Base-by-base conservation (phyloP, 2,888 invertebrate genomes). In the Tinea pellionella region DNA sequence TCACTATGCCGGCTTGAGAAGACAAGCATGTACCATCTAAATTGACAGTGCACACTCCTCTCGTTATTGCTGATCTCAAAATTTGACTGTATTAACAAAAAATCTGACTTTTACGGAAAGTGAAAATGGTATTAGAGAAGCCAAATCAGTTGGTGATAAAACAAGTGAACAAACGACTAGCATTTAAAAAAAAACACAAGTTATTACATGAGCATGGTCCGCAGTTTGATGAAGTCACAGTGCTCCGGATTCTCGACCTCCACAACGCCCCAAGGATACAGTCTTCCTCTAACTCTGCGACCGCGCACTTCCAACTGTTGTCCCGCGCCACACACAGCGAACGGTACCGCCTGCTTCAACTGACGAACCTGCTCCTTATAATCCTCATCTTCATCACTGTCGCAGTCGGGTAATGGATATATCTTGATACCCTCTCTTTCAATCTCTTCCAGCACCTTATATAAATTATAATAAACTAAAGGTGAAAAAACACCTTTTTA, bases 191-290 rank as follows among this genome's bases (percentile, higher is more conserved):
- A n/a, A n/a, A n/a, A n/a, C n/a, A n/a, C n/a, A n/a, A n/a, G n/a
- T n/a, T n/a, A n/a, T n/a, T n/a, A 94, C 95, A 98, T 97, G 42
- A 98, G 90, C 97, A 98, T 97, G 11, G 97, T 97, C 67, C 98
- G 89, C 62, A 99, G 90, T 79, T 98, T 98, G 72, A 98, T 97
- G 77, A 98, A 99, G 89, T 99, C 98, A 86, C 98, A 98, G 76
- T 98, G 98, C 55, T 98, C 97, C 0, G 98, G 97, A 89, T 98
- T 98, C 81, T 99, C 98, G 11, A 98, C 97, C 85, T 98, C 98
- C 8, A 98, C 97, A 1, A 98, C 97, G 42, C 98, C 98, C 98
- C 98, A 99, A 0, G 98, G 98, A 88, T 98, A 99, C 62, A 96
- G 90, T 1, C 98, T 92, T 24, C 98, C 99, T 61, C 98, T 90